Percentiles rank a stretch among this genome's conserved stretches.
Evolutionary conservation across 2,797 vertebrate genomes (phyloP).

Genomic region (Fratercula arctica): DNA sequence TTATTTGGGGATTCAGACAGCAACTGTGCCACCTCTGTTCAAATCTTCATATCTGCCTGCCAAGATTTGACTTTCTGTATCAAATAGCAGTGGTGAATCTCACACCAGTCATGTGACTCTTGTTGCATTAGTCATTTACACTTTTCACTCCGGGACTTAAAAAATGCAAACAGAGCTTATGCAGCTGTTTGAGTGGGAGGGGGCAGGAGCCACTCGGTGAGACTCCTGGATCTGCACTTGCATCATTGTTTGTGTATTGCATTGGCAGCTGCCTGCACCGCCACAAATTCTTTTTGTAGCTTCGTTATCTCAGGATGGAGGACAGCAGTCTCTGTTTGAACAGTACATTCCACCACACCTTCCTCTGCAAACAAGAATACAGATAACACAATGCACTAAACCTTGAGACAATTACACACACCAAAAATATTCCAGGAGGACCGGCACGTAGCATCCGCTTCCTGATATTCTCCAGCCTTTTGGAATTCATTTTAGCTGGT

Average conservation of each 20-base stretch:
- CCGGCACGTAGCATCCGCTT: background rate
- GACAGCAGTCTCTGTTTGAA: constrained; percentile 41
- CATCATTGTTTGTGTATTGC: constrained; percentile 41
- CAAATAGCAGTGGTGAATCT: background rate
- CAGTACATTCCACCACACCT: constrained; percentile 61
- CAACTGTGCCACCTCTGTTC: background rate
- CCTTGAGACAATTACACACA: constrained; percentile 23
- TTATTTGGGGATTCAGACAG: background rate
- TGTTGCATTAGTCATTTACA: background rate
- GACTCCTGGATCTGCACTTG: constrained; percentile 45
- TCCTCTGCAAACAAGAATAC: constrained; percentile 19
- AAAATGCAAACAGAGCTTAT: background rate
- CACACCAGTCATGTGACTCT: background rate
- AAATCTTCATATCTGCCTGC: background rate
- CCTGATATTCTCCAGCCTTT: background rate
- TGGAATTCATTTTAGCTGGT: background rate
- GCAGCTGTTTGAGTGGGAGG: background rate
- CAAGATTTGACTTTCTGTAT: background rate
- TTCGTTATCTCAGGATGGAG: constrained; percentile 48
- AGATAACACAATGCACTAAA: background rate
- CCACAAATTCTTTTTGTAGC: constrained; percentile 44
- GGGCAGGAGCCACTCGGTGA: background rate
- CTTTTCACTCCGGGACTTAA: constrained; percentile 31
- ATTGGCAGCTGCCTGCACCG: background rate
- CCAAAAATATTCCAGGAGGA: background rate